Conservation (phyloP, 2,888 invertebrate genomes). For the Lepas anatifera region DNA sequence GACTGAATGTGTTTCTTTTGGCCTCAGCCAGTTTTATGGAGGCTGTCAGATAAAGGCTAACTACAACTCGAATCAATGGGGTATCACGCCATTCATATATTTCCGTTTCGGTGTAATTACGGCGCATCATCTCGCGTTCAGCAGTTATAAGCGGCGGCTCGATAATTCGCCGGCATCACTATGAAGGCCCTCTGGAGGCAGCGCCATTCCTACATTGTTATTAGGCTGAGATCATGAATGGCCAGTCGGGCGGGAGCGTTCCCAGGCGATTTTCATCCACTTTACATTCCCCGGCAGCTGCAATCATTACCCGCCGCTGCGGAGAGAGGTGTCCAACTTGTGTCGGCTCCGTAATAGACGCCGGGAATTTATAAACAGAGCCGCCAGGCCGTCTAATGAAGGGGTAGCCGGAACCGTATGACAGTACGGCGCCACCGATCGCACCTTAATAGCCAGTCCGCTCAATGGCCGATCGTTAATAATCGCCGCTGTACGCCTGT, state of each 20-base stretch:
- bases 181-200: too few relatives aligned
- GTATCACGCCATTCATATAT: too few relatives aligned
- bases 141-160: too few relatives aligned
- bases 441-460: neutral
- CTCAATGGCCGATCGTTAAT: slow-evolving; percentile 9
- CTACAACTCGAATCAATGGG: too few relatives aligned
- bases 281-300: slow-evolving; percentile 1
- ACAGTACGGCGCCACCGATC: slow-evolving; percentile 1
- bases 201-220: neutral
- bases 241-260: neutral
- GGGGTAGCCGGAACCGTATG: slow-evolving; percentile 8
- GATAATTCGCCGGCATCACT: too few relatives aligned
- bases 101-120: too few relatives aligned
- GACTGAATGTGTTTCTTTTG: too few relatives aligned
- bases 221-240: neutral
- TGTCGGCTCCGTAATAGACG: neutral
- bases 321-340: neutral
- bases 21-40: too few relatives aligned
- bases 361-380: slow-evolving; percentile 7
- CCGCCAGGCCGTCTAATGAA: neutral
- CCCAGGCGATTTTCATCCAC: slow-evolving; percentile 5
- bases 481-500: neutral
- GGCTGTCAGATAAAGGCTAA: too few relatives aligned
- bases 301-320: slow-evolving; percentile 12
- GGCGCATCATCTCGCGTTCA: too few relatives aligned